Conservation (phyloP, 1,140 invertebrate genomes). For the Cherax destructor region DNA sequence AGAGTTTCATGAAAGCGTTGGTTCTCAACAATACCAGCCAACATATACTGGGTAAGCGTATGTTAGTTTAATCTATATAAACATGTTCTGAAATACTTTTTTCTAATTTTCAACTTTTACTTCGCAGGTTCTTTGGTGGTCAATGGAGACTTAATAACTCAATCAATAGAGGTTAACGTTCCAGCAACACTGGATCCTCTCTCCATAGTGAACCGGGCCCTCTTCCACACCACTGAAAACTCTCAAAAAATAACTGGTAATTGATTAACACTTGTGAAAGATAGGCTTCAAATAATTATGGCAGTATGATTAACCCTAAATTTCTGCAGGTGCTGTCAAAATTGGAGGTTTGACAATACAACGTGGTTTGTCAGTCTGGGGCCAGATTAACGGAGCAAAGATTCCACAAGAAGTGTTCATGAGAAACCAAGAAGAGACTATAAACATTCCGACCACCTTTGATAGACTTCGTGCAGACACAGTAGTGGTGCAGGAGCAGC, state of each 20-base stretch:
- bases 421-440: background rate
- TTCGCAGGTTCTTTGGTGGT: conserved; percentile 12
- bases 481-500: background rate
- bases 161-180: background rate
- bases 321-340: conserved; percentile 11
- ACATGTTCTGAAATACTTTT: background rate
- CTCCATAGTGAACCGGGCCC: background rate
- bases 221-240: background rate
- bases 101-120: background rate
- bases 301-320: background rate
- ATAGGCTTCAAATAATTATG: too few species aligned
- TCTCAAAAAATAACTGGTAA: conserved; percentile 37
- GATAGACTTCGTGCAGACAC: background rate
- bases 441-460: conserved; percentile 1
- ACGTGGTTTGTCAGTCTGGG: background rate
- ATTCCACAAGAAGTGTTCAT: conserved; percentile 25
- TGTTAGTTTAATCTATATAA: background rate
- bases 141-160: conserved; percentile 2
- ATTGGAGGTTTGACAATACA: background rate
- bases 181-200: conserved; percentile 1
- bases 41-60: background rate
- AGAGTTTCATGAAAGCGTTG: background rate
- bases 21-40: conserved; percentile 22
- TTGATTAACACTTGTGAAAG: too few species aligned
- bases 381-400: conserved; percentile 17